Evolutionary conservation across 2,113 vertebrate species (phyloP).

Genomic region (Poeciliopsis retropinna): DNA sequence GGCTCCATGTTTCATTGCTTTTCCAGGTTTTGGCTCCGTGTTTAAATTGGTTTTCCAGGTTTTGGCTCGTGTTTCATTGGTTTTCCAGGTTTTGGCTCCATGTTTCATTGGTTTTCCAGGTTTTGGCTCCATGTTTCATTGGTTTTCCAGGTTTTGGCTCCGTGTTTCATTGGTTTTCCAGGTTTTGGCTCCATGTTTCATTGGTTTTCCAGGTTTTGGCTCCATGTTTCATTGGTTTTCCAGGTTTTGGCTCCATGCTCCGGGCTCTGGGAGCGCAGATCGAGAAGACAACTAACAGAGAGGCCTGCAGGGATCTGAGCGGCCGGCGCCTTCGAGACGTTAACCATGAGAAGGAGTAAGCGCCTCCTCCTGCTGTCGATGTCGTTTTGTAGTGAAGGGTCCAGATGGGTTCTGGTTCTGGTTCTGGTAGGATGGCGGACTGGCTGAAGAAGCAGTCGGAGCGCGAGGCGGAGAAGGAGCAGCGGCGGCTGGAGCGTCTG

Average conservation of each 20-base stretch:
- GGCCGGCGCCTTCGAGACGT: constrained; percentile 94
- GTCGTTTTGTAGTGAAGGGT: not conserved
- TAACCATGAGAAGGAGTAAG: constrained; percentile 97
- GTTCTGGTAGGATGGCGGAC: constrained; percentile 88
- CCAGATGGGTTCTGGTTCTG: constrained; percentile 11
- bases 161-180: too few relatives aligned
- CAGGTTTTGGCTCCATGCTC: constrained; percentile 98
- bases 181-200: not conserved
- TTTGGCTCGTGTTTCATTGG: too few relatives aligned
- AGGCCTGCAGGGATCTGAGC: constrained; percentile 95
- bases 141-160: too few relatives aligned
- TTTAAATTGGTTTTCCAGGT: too few relatives aligned
- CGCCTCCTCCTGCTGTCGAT: not conserved
- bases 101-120: too few relatives aligned
- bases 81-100: too few relatives aligned
- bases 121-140: too few relatives aligned
- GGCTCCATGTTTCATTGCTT: too few relatives aligned
- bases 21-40: too few relatives aligned
- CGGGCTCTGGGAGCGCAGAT: constrained; percentile 97
- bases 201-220: too few relatives aligned
- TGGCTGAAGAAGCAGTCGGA: constrained; percentile 96
- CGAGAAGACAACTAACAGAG: constrained; percentile 97
- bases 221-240: not conserved
- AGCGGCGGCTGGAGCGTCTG: constrained; percentile 88
- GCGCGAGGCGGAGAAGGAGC: constrained; percentile 92